These are phyloP conservation scores for Hemithea aestivaria DNA, from an alignment of 2,888 invertebrate genomes.

Conservation along the genomic window DNA sequence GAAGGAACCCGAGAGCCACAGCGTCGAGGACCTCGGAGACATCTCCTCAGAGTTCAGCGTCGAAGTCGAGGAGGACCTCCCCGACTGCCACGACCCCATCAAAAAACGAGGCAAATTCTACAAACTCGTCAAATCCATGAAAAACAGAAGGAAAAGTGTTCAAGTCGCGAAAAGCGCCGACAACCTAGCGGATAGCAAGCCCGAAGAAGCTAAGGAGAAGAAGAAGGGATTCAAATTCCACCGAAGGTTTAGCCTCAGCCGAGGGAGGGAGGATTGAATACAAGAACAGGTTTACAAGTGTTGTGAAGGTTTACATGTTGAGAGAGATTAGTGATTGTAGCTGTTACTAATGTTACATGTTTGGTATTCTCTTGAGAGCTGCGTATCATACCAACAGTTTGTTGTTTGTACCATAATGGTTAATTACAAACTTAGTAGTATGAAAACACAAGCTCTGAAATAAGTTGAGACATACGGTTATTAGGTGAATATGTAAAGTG, in stretches of 20 bases:
- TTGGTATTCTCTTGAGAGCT: too few relatives aligned
- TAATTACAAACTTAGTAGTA: too few relatives aligned
- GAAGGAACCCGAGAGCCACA: constrained; percentile 59
- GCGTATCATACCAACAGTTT: too few relatives aligned
- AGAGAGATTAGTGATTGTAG: constrained; percentile 1
- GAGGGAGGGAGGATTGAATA: constrained; percentile 64
- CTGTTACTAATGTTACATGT: not conserved
- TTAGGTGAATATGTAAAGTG: too few relatives aligned
- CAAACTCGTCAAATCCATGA: constrained; percentile 70
- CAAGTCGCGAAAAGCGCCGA: constrained; percentile 72
- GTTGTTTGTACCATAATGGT: too few relatives aligned
- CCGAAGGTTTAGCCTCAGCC: constrained; percentile 66
- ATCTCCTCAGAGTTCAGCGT: constrained; percentile 73
- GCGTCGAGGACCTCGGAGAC: constrained; percentile 71
- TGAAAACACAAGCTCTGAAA: too few relatives aligned
- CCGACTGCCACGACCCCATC: constrained; percentile 50
- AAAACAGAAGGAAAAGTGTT: constrained; percentile 71
- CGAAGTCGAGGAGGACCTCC: constrained; percentile 64
- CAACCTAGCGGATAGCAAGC: constrained; percentile 52
- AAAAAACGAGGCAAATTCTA: constrained; percentile 72
- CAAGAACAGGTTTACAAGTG: constrained; percentile 9
- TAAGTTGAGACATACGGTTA: too few relatives aligned
- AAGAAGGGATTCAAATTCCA: constrained; percentile 71
- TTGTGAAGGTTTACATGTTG: constrained; percentile 30
- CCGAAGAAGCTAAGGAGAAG: constrained; percentile 59